Conservation (phyloP, 1,140 invertebrate species). For the Eriocheir sinensis region DNA sequence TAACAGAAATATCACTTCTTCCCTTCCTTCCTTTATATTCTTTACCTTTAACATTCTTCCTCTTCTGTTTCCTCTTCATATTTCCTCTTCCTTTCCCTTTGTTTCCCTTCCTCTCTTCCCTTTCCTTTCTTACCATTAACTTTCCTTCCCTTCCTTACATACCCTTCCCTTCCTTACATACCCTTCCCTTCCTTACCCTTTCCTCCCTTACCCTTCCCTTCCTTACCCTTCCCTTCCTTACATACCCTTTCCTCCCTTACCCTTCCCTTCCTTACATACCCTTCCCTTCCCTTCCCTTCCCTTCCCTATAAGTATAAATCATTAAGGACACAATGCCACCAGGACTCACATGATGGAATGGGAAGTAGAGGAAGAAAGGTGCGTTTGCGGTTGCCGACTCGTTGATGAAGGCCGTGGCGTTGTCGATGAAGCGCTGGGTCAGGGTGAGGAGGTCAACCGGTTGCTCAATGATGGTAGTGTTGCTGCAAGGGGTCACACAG, state of each 20-base stretch:
- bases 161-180: not conserved
- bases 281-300: not conserved
- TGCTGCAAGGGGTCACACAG: slow-evolving; percentile 28
- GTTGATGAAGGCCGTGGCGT: slow-evolving; percentile 19
- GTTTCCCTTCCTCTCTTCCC: not conserved
- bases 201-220: not conserved
- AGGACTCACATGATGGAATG: slow-evolving; percentile 60
- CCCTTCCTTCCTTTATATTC: not conserved
- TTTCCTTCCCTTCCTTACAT: not conserved
- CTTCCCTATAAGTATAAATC: not conserved
- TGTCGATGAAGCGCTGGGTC: slow-evolving; percentile 53
- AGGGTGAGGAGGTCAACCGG: slow-evolving; percentile 70
- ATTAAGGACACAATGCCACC: not conserved
- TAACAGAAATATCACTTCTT: not conserved
- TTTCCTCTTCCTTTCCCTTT: not conserved
- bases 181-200: not conserved
- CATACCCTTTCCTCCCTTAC: not conserved
- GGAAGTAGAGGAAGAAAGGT: slow-evolving; percentile 68
- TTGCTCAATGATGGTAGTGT: slow-evolving; percentile 73
- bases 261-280: not conserved
- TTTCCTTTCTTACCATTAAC: not conserved
- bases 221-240: not conserved
- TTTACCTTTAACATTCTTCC: not conserved
- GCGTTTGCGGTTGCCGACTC: not conserved
- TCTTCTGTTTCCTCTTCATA: not conserved